Evolutionary conservation across 2,797 vertebrate species (phyloP), one percentile per base, ranked within the genome.

Genomic region (Lithobates sylvaticus): DNA sequence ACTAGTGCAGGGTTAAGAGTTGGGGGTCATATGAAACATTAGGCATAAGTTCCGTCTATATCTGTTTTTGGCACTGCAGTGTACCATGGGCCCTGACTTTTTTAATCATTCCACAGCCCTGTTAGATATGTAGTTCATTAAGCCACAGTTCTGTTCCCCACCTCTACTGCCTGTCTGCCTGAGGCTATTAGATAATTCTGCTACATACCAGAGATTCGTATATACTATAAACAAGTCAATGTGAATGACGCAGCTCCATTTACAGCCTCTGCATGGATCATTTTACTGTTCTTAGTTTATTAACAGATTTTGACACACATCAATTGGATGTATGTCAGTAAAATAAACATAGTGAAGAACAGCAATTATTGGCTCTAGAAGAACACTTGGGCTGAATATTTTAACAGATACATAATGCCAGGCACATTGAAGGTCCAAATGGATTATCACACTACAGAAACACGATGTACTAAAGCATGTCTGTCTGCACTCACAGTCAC

Each of bases 121-220:
- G 54, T 9, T 23, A 16, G 54, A 34, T 34, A 21, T 34, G 29
- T 61, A 61, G 21, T 23, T 23, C 21, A 61, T 61, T 61, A 23
- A 61, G 54, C 54, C 29, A 58, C 34, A 74, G 61, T 10, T 36
- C 21, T 39, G 65, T 50, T 70, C 75, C 75, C 27, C 44, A 76
- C 65, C 65, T 44, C 76, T 76, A 67, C 47, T 73, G 50, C 68
- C 67, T 15, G n/a, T 50, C 47, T 73, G 50, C 68, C 67, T 15
- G n/a, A 47, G 36, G 50, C 76, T 72, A 78, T 69, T 72, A 73
- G 68, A 78, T 77, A 65, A 84, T 72, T 47, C 50, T 3, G 9
- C 68, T 78, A 73, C 76, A 84, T 84, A 84, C 67, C 76, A 84
- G 44, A 65, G 69, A 72, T 76, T 78, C 44, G 65, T 84, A 4